Evolutionary conservation across 2,797 vertebrate genomes (phyloP).

Genomic region (Miopithecus talapoin): DNA sequence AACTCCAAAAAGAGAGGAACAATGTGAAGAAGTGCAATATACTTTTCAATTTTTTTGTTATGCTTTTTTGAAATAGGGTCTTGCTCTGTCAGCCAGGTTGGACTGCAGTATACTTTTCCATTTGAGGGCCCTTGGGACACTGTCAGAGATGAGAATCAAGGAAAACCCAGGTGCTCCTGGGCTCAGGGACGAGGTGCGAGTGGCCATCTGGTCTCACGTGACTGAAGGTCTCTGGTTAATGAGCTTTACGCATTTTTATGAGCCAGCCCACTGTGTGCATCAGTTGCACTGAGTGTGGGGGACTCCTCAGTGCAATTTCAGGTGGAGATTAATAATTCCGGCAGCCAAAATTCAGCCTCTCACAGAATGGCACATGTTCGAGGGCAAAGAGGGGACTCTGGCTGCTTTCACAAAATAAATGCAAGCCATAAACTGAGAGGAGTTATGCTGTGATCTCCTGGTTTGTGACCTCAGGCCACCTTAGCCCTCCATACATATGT

Average conservation of each 20-base stretch:
- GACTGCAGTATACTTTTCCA: not conserved
- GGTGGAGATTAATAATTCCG: constrained; percentile 73
- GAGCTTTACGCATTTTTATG: constrained; percentile 70
- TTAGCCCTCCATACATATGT: not conserved
- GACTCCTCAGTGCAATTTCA: constrained; percentile 37
- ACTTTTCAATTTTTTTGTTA: not conserved
- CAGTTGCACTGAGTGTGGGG: constrained; percentile 55
- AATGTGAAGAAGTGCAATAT: not conserved
- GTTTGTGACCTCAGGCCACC: not conserved
- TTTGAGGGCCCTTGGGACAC: not conserved
- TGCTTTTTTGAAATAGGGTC: not conserved
- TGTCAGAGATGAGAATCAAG: not conserved
- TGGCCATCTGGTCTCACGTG: not conserved
- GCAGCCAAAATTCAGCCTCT: not conserved
- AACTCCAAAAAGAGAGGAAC: not conserved
- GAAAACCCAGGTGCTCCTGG: not conserved
- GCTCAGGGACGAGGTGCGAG: not conserved
- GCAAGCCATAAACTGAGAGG: not conserved
- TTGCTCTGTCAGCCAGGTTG: not conserved
- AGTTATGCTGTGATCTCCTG: not conserved
- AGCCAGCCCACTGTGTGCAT: constrained; percentile 61
- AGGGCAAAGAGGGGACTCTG: not conserved
- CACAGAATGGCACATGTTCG: not conserved
- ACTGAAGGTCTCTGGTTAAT: not conserved
- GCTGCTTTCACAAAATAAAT: not conserved